Conservation (phyloP, 2,888 invertebrate species). For the Neelides folsomi region DNA sequence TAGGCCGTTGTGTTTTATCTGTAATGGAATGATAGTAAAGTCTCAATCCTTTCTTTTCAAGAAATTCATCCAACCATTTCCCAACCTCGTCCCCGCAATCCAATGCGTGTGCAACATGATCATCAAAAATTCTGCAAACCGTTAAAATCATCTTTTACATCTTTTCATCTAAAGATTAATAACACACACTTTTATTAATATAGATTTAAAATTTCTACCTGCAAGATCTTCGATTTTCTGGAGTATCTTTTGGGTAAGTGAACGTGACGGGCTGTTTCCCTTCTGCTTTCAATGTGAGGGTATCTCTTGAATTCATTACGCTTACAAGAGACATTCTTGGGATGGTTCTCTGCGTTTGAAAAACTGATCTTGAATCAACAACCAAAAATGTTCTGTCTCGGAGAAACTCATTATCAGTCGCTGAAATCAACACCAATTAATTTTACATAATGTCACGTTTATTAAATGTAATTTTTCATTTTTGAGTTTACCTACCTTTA, state of each 20-base stretch:
- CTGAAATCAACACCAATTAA: too few species aligned
- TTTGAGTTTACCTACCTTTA: conserved; percentile 16
- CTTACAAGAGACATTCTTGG: conserved; percentile 28
- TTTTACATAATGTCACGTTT: too few species aligned
- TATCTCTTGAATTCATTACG: conserved; percentile 16
- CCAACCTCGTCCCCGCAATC: conserved; percentile 41
- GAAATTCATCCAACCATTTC: conserved; percentile 38
- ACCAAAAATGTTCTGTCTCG: conserved; percentile 30
- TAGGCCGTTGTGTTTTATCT: conserved; percentile 18
- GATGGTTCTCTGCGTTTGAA: conserved; percentile 27
- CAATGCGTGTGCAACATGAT: conserved; percentile 34
- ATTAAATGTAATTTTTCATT: too few species aligned
- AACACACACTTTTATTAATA: neutral
- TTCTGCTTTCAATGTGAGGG: conserved; percentile 25
- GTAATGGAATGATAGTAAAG: conserved; percentile 16
- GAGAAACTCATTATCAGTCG: conserved; percentile 8
- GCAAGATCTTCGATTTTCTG: conserved; percentile 12
- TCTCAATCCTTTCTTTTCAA: conserved; percentile 23
- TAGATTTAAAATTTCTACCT: conserved; percentile 6
- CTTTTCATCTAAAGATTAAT: too few species aligned
- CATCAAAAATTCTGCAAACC: conserved; percentile 34
- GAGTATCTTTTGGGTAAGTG: conserved; percentile 20
- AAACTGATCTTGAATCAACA: conserved; percentile 19
- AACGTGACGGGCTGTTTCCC: conserved; percentile 17
- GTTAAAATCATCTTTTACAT: conserved; percentile 2